phyloP scores from a whole-genome alignment of 2,888 invertebrate genomes.

The Watsonalla cultraria region DNA sequence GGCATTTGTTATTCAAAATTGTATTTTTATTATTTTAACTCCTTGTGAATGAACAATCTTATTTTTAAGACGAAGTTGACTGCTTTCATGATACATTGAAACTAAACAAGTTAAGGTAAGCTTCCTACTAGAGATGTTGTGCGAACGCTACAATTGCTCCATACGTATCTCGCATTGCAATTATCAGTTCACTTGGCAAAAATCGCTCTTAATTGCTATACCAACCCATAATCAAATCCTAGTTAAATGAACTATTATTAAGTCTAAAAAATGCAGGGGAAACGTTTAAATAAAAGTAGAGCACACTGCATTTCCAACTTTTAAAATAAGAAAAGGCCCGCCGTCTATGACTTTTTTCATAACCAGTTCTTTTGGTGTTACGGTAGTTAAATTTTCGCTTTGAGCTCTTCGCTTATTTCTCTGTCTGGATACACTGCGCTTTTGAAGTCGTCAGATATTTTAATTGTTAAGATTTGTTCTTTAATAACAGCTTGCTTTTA shows the following conservation, averaged over 20 bases:
- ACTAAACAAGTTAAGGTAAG: too few species aligned
- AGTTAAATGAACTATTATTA: too few species aligned
- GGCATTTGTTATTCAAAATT: neutral
- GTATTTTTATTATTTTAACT: neutral
- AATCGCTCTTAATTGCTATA: too few species aligned
- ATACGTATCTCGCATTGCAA: too few species aligned
- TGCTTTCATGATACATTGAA: too few species aligned
- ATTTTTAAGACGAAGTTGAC: too few species aligned
- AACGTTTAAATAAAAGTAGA: neutral
- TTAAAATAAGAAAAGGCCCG: neutral
- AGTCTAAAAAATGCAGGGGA: too few species aligned
- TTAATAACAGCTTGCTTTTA: too few species aligned
- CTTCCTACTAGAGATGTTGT: too few species aligned
- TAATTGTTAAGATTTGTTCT: conserved; percentile 18
- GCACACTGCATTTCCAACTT: neutral
- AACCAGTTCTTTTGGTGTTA: conserved; percentile 19
- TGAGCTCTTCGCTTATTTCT: conserved; percentile 8
- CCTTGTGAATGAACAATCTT: neutral
- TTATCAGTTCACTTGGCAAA: too few species aligned
- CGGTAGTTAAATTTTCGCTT: conserved; percentile 18
- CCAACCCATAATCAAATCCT: too few species aligned
- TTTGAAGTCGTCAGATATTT: conserved; percentile 11
- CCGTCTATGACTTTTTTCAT: conserved; percentile 14
- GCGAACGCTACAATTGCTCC: too few species aligned
- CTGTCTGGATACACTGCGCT: neutral